Evolutionary conservation across 1,140 invertebrate genomes (phyloP).

Genomic region (Drosophila triauraria): DNA sequence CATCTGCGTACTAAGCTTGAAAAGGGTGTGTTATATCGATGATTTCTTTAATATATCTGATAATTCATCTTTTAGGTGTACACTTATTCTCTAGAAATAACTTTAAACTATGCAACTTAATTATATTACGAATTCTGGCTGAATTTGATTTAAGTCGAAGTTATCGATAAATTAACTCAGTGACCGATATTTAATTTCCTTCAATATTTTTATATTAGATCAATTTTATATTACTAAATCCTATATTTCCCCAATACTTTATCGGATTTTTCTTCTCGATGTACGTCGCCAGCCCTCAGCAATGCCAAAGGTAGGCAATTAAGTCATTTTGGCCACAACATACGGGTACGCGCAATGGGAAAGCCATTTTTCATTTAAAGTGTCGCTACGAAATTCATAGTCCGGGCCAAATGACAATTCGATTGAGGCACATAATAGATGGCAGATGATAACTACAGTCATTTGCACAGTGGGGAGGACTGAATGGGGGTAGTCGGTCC

Average conservation of each 20-base stretch:
- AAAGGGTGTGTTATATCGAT: background rate
- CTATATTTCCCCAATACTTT: background rate
- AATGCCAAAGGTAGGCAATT: constrained; percentile 26
- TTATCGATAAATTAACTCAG: too few relatives aligned
- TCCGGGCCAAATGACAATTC: constrained; percentile 57
- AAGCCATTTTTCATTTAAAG: constrained; percentile 45
- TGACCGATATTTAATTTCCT: too few relatives aligned
- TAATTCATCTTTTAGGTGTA: background rate
- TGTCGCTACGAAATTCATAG: constrained; percentile 23
- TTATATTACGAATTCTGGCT: too few relatives aligned
- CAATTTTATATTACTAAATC: background rate
- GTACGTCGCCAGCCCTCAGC: background rate
- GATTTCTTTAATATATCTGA: background rate
- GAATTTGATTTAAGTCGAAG: too few relatives aligned
- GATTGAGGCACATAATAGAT: constrained; percentile 69
- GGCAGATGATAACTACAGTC: constrained; percentile 66
- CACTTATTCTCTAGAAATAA: too few relatives aligned
- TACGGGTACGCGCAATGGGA: constrained; percentile 16
- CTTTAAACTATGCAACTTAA: too few relatives aligned
- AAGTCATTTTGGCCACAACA: constrained; percentile 33
- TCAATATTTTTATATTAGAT: background rate
- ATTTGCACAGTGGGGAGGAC: constrained; percentile 54
- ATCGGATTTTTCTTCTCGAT: background rate
- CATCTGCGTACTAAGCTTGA: too few relatives aligned
- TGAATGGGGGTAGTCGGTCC: constrained; percentile 11